Evolutionary conservation across 2,797 vertebrate genomes (phyloP).

Genomic region (Parotocinclus haroldoi): DNA sequence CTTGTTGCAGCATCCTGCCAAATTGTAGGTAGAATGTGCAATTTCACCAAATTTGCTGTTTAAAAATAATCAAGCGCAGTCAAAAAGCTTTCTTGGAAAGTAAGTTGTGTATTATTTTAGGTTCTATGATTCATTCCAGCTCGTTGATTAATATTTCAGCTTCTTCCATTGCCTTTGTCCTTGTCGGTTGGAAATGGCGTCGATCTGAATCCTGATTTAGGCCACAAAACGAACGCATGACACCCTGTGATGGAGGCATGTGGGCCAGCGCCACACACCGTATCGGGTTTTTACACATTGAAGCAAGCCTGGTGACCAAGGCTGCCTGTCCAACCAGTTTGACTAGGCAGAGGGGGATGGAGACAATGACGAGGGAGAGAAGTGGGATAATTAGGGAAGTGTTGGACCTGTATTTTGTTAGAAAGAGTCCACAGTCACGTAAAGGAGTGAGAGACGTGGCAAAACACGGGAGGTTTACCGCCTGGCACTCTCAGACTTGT

Average conservation of each 20-base stretch:
- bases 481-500: too few species aligned
- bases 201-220: not conserved
- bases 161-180: too few species aligned
- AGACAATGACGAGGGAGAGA: not conserved
- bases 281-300: not conserved
- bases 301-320: not conserved
- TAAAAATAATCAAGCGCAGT: too few species aligned
- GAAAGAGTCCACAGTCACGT: not conserved
- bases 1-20: too few species aligned
- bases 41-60: too few species aligned
- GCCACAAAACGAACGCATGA: not conserved
- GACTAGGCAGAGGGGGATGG: conserved; percentile 13
- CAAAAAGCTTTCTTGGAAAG: too few species aligned
- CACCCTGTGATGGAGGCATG: not conserved
- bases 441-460: not conserved
- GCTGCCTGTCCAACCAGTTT: conserved; percentile 37
- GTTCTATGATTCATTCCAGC: too few species aligned
- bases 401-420: not conserved
- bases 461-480: too few species aligned
- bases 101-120: too few species aligned
- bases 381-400: conserved; percentile 5
- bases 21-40: too few species aligned
- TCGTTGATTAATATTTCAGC: too few species aligned
- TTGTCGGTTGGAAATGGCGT: too few species aligned
- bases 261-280: not conserved